Base-by-base conservation (phyloP, 2,888 invertebrate genomes). In the Patella caerulea region DNA sequence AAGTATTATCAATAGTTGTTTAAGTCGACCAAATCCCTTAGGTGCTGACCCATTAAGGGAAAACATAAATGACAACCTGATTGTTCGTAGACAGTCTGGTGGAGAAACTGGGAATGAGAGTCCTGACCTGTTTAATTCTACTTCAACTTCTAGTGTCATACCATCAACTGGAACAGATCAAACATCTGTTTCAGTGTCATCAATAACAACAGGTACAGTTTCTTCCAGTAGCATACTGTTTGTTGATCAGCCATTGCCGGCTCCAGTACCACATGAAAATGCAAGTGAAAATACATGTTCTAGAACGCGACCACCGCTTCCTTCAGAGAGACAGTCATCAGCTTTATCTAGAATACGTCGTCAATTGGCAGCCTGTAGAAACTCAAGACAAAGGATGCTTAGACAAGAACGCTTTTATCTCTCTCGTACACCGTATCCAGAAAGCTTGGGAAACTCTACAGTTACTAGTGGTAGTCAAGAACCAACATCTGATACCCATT, bases 331-430 rank as follows among this genome's bases (percentile, higher is more conserved):
- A 14, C 14, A 24, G 12, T 24, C 65, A 65, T 24, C 19, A 12
- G 24, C 19, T 65, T 24, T 65, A 65, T 65, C 65, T 24, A 65
- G 65, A 65, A 24, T 65, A 24, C 19, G 65, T 24, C 19, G 65
- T 24, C 65, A 65, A 14, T 24, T 65, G 19, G 65, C 65, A 15
- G 65, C 19, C 65, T 65, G 65, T 65, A 65, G 65, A 65, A 65
- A 19, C 65, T 65, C 65, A 12, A 19, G 65, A 24, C 65, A 65
- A 24, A 65, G 65, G 15, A 65, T 65, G 65, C 65, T 65, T 3
- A 65, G 65, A 65, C 65, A 65, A 24, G 19, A 19, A 65, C 19
- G 65, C 11, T 24, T 65, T 65, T 52, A 76, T 71, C 24, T 72
- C 56, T 19, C 76, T 53, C 56, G 56, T 45, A 54, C 74, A 17